Conservation (phyloP, 2,797 vertebrate genomes). For the Crypturellus tataupa region DNA sequence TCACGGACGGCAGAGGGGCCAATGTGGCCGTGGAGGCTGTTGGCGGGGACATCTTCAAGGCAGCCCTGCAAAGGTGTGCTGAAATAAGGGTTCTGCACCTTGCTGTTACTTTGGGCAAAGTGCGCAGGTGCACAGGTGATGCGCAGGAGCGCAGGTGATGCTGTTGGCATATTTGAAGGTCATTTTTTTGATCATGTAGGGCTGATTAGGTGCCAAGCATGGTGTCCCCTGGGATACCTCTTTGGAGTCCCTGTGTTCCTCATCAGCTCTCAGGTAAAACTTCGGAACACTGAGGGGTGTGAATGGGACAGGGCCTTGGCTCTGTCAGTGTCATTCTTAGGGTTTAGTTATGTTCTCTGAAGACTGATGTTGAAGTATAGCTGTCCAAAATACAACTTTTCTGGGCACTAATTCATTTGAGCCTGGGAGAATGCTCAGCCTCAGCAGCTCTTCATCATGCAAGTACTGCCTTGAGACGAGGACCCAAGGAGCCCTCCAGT, state of each 20-base stretch:
- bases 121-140: neutral
- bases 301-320: neutral
- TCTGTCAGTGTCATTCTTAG: neutral
- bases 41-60: constrained; percentile 51
- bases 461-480: neutral
- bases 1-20: constrained; percentile 7
- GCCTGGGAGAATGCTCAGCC: neutral
- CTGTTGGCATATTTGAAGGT: neutral
- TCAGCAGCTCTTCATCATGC: accelerated
- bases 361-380: neutral
- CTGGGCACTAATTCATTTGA: neutral
- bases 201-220: neutral
- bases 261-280: neutral
- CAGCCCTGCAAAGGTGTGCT: constrained; percentile 35
- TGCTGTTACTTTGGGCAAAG: neutral
- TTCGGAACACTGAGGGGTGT: too few relatives aligned
- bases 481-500: neutral
- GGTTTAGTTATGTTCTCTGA: neutral
- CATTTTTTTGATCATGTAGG: neutral
- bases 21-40: neutral
- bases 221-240: neutral
- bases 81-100: neutral
- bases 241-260: neutral
- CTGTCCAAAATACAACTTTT: neutral
- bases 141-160: neutral